These are phyloP conservation scores for Phymastichus coffea DNA, from an alignment of 1,140 invertebrate species.

Conservation along the genomic window DNA sequence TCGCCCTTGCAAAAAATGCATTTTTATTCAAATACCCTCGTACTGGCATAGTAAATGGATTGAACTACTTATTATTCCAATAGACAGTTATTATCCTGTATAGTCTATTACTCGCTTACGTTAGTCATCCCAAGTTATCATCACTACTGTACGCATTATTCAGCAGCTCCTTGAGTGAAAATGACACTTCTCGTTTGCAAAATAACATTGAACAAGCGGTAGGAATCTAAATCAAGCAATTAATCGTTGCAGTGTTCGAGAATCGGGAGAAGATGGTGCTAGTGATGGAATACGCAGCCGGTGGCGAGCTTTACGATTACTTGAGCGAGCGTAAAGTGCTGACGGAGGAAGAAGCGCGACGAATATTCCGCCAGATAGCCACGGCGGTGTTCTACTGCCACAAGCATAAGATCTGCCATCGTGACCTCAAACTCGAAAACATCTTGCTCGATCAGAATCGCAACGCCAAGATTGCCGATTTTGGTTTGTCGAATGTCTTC, in stretches of 20 bases:
- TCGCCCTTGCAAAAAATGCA: too few species aligned
- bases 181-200: too few species aligned
- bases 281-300: conserved; percentile 98
- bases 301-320: conserved; percentile 98
- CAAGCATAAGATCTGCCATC: conserved; percentile 97
- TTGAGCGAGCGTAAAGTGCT: conserved; percentile 90
- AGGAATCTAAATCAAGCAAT: neutral
- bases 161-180: too few species aligned
- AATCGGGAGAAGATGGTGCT: conserved; percentile 98
- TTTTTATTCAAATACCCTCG: too few species aligned
- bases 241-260: conserved; percentile 85
- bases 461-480: conserved; percentile 99
- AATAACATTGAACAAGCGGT: neutral
- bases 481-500: conserved; percentile 98
- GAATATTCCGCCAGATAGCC: conserved; percentile 96
- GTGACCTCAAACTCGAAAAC: conserved; percentile 98
- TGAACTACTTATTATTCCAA: too few species aligned
- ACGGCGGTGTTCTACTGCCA: conserved; percentile 99
- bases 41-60: too few species aligned
- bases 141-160: neutral
- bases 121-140: neutral
- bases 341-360: conserved; percentile 86
- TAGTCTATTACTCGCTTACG: neutral
- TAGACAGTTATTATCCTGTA: too few species aligned
- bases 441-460: conserved; percentile 93